These are phyloP conservation scores for Catharus minimus DNA, from an alignment of 2,113 vertebrate species.

Conservation along the genomic window DNA sequence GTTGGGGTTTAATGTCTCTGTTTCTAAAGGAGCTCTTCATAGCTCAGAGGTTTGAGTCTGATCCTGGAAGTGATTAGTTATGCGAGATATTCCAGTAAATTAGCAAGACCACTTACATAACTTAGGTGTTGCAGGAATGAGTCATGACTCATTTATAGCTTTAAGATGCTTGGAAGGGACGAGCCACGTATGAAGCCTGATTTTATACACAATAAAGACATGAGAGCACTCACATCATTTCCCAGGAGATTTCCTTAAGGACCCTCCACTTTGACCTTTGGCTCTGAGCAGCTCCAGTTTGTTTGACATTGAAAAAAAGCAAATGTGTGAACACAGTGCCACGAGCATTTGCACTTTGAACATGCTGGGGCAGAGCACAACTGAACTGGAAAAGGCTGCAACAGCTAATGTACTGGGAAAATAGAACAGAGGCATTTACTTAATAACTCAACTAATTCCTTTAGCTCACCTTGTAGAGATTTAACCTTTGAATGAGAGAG, in stretches of 20 bases:
- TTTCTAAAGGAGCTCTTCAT: not conserved
- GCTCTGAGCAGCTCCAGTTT: conserved; percentile 17
- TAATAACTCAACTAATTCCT: conserved; percentile 66
- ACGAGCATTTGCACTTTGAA: conserved; percentile 61
- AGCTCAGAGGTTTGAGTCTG: conserved; percentile 1
- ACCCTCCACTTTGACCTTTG: conserved; percentile 24
- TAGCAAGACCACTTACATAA: conserved; percentile 43
- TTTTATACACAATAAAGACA: conserved; percentile 44
- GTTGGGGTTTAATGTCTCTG: not conserved
- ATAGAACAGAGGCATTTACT: conserved; percentile 51
- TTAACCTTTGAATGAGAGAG: conserved; percentile 68
- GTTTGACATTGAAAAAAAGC: conserved; percentile 30
- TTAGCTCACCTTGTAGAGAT: conserved; percentile 70
- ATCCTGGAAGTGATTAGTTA: conserved; percentile 41
- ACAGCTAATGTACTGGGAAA: conserved; percentile 42
- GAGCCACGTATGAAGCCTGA: not conserved
- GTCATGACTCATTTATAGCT: conserved; percentile 36
- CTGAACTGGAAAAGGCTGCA: conserved; percentile 56
- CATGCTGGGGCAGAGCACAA: conserved; percentile 38
- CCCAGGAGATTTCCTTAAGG: conserved; percentile 6
- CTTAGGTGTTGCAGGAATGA: conserved; percentile 56
- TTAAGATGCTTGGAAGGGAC: conserved; percentile 29
- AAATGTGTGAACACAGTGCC: conserved; percentile 39
- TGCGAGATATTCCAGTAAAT: conserved; percentile 46
- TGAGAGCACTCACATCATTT: conserved; percentile 30